Conservation (phyloP, 2,797 vertebrate genomes). For the Mormyrus proboscirostris region DNA sequence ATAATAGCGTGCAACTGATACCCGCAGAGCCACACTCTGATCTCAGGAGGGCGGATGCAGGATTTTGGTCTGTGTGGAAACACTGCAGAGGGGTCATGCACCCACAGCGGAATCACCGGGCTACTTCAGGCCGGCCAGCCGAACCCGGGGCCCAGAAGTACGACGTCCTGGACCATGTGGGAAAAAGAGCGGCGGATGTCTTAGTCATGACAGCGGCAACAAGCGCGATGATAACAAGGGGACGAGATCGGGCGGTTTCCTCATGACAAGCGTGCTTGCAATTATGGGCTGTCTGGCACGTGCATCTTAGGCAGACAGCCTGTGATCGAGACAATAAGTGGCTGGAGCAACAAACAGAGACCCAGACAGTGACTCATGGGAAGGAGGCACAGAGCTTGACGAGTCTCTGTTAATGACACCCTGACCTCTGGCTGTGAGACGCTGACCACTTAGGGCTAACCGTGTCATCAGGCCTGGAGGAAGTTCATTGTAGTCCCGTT, state of each 20-base stretch:
- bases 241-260: constrained; percentile 38
- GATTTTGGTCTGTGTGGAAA: not conserved
- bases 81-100: not conserved
- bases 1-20: constrained; percentile 15
- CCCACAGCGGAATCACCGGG: not conserved
- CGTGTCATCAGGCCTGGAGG: constrained; percentile 33
- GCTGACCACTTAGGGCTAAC: not conserved
- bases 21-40: not conserved
- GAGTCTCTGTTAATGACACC: constrained; percentile 14
- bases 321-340: constrained; percentile 7
- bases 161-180: not conserved
- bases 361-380: constrained; percentile 50
- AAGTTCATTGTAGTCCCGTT: constrained; percentile 66
- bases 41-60: not conserved
- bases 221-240: constrained; percentile 43
- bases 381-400: not conserved
- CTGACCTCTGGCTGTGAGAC: constrained; percentile 7
- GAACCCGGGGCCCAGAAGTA: not conserved
- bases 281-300: constrained; percentile 37
- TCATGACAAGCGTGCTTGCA: constrained; percentile 42
- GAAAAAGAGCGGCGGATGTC: not conserved
- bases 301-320: constrained; percentile 33
- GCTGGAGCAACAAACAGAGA: constrained; percentile 40
- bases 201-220: constrained; percentile 41
- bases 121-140: not conserved